A percentile compares a stretch with the other conserved stretches of the same genome.
phyloP scores from a whole-genome alignment of 1,140 invertebrate species.

The Drusus annulatus region DNA sequence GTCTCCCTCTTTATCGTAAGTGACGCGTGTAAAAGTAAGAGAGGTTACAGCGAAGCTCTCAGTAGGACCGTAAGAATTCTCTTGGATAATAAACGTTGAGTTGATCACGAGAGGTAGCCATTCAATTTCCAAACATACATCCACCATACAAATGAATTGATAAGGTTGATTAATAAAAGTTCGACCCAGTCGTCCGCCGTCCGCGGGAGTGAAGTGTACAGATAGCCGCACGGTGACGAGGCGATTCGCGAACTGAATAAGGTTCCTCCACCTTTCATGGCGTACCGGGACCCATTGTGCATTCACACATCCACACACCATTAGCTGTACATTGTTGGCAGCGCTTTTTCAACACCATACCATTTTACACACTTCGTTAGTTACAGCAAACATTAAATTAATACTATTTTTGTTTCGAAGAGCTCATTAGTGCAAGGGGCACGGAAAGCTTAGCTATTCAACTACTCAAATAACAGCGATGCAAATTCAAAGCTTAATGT shows the following conservation, averaged over 20 bases:
- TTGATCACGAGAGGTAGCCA: slow-evolving; percentile 32
- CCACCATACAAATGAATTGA: slow-evolving; percentile 33
- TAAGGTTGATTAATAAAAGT: slow-evolving; percentile 49
- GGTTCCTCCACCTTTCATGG: slow-evolving; percentile 41
- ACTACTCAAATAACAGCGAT: too few species aligned
- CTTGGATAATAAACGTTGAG: background rate
- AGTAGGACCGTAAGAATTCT: background rate
- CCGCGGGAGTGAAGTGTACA: slow-evolving; percentile 51
- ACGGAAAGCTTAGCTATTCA: too few species aligned
- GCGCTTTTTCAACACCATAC: slow-evolving; percentile 58
- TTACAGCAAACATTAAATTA: slow-evolving; percentile 62
- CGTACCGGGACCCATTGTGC: slow-evolving; percentile 54
- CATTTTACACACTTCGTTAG: slow-evolving; percentile 64
- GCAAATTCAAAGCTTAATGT: too few species aligned
- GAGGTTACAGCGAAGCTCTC: background rate
- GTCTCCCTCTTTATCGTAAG: too few species aligned
- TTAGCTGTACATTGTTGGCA: slow-evolving; percentile 57
- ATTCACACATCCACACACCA: slow-evolving; percentile 63
- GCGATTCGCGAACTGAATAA: slow-evolving; percentile 50
- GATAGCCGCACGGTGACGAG: slow-evolving; percentile 55
- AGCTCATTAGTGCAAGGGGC: too few species aligned
- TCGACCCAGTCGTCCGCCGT: slow-evolving; percentile 47
- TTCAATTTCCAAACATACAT: slow-evolving; percentile 40
- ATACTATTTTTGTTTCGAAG: slow-evolving; percentile 38
- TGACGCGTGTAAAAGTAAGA: too few species aligned